Base-by-base conservation (phyloP, 2,797 vertebrate genomes). In the Novumbra hubbsi region DNA sequence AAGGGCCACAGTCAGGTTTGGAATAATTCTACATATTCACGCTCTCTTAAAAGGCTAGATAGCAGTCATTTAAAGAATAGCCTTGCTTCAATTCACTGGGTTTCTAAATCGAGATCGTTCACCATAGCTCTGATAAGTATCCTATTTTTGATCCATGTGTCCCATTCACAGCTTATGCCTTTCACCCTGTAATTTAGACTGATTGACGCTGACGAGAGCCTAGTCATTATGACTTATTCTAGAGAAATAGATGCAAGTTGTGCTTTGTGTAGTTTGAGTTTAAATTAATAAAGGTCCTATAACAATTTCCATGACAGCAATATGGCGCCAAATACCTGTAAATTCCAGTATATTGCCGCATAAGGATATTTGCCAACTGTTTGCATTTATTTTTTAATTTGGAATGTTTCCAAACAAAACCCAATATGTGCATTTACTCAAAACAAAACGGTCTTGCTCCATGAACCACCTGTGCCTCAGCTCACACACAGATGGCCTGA, bases 1-100 rank as follows among this genome's bases (percentile, higher is more conserved):
- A 71, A 67, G 62, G 76, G 72, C 70, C 66, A 70, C 72, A 41
- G 24, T 19, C 32, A 2, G 14, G 68, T 32, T 78, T 48, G 21
- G 15, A 19, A 48, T 57, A 49, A 45, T 21, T 49, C 62, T 24
- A 1, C 30, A 6, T 16, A 21, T 65, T 65, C 34, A 24, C 21
- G n/a, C 4, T 21, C 67, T 41, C 48, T 65, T 62, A 30, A 7
- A 24, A 63, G 52, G 2, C 57, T n/a, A 41, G 15, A 27, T 17
- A 49, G 60, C 60, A 68, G n/a, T 60, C 32, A 45, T 34, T 9
- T 34, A 62, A 74, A 3, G 52, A 21, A 60, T 8, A 14, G 50
- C 34, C 9, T 28, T 38, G 32, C 68, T 21, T 14, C 28, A 52
- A 16, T 30, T 14, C 24, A 67, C 8, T 21, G 52, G 52, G n/a